Evolutionary conservation across 2,797 vertebrate species (phyloP), one percentile per base, ranked within the genome.

Genomic region (Chromobotia macracanthus): DNA sequence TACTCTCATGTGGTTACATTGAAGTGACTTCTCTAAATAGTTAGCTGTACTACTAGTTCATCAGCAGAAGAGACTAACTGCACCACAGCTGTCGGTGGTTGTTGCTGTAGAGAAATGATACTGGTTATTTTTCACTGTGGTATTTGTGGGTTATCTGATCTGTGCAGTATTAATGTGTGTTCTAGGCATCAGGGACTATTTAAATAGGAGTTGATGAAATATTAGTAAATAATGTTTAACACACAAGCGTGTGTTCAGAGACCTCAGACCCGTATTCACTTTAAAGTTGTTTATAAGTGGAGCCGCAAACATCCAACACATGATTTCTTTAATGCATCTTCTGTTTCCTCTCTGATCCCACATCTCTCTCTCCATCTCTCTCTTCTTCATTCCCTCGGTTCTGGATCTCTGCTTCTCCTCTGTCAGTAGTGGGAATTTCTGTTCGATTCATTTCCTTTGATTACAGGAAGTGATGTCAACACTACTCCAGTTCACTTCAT

Each of bases 201-300:
- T 61, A 41, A 68, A n/a, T 15, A 51, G 31, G 51, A 28, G 44
- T 71, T 63, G 70, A 78, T 71, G 46, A 78, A 78, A 71, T 63
- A 78, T 71, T 78, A 78, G 21, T 77, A 3, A 21, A 23, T 77
- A 18, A 28, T 28, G 2, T 28, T 28, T 28, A 28, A 15, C 61
- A 78, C 44, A 51, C 48, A 13, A 50, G 6, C 56, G 3, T 58
- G 65, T 13, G 71, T 13, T 73, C 2, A 31, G 41, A 15, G 71
- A 44, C 38, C 50, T 51, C 3, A 0, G 51, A 58, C 68, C 61
- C 23, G 51, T 13, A 7, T 78, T 19, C 15, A 46, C 71, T 71
- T 78, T 67, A 78, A 78, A 67, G 0, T 71, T 78, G 65, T 78
- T 78, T 63, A 63, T 63, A 44, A 58, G 51, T 4, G 13, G 6